Evolutionary conservation across 2,797 vertebrate species (phyloP).

Genomic region (Graptemys geographica): DNA sequence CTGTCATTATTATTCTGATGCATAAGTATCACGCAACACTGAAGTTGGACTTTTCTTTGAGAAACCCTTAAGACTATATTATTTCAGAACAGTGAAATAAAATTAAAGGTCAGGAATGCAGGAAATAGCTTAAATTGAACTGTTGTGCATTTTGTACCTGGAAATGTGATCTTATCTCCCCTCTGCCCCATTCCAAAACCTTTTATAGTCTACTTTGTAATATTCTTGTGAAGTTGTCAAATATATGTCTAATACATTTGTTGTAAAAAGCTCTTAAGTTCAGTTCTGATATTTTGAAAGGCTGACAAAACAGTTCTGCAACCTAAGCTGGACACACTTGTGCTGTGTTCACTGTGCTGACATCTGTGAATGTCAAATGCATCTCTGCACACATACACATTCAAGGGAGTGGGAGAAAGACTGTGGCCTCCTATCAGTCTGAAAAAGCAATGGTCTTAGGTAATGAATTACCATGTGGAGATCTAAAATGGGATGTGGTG

Average conservation of each 20-base stretch:
- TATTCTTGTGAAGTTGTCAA: background rate
- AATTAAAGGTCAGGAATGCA: constrained; percentile 1
- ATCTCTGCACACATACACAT: background rate
- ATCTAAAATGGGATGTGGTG: background rate
- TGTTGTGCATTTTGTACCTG: constrained; percentile 13
- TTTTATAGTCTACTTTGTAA: background rate
- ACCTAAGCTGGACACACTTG: constrained; percentile 7
- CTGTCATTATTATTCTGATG: constrained; percentile 7
- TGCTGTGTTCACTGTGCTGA: constrained; percentile 47
- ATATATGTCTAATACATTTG: constrained; percentile 14
- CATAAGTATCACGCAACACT: constrained; percentile 24
- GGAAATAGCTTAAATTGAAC: constrained; percentile 1
- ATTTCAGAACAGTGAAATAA: constrained; percentile 6
- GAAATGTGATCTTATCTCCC: background rate
- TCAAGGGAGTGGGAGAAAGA: background rate
- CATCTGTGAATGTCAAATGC: constrained; percentile 54
- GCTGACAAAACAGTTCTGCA: constrained; percentile 52
- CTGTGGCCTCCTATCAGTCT: background rate
- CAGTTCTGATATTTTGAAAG: background rate
- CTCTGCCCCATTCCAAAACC: constrained; percentile 35
- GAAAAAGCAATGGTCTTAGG: background rate
- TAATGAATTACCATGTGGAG: background rate
- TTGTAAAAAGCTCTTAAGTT: constrained; percentile 26
- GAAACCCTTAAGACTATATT: constrained; percentile 55
- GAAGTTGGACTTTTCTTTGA: constrained; percentile 43